Evolutionary conservation across 2,888 invertebrate genomes (phyloP).

Genomic region (Capitulum mitella): DNA sequence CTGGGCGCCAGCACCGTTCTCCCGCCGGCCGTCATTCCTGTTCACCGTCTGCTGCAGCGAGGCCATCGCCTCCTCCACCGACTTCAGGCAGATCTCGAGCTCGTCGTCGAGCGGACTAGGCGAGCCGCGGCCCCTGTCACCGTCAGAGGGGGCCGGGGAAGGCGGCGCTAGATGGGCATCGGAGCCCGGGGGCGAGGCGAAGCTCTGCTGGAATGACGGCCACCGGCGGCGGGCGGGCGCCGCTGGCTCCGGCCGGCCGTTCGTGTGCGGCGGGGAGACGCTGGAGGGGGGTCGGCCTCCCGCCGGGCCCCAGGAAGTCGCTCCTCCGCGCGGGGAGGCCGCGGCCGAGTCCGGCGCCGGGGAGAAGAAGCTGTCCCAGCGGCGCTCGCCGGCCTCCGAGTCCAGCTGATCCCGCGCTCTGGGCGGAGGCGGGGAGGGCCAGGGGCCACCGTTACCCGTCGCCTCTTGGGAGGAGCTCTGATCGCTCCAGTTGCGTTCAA

Average conservation of each 20-base stretch:
- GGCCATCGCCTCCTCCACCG: constrained; percentile 8
- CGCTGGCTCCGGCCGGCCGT: not conserved
- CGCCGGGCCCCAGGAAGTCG: not conserved
- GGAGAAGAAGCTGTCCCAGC: not conserved
- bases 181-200: not conserved
- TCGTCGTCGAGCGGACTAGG: not conserved
- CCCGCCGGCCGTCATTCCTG: not conserved
- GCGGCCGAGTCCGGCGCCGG: not conserved
- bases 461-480: not conserved
- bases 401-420: no score
- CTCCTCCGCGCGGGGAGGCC: not conserved
- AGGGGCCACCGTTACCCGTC: not conserved
- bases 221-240: not conserved
- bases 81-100: not conserved
- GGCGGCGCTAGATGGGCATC: no score
- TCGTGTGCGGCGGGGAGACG: not conserved
- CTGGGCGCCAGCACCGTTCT: not conserved
- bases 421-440: not conserved
- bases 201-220: constrained; percentile 1
- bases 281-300: not conserved
- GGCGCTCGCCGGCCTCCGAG: not conserved
- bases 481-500: not conserved
- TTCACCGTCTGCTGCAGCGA: not conserved
- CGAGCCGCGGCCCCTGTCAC: not conserved
- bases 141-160: not conserved